phyloP scores from a whole-genome alignment of 2,113 vertebrate species.

The Channa argus region DNA sequence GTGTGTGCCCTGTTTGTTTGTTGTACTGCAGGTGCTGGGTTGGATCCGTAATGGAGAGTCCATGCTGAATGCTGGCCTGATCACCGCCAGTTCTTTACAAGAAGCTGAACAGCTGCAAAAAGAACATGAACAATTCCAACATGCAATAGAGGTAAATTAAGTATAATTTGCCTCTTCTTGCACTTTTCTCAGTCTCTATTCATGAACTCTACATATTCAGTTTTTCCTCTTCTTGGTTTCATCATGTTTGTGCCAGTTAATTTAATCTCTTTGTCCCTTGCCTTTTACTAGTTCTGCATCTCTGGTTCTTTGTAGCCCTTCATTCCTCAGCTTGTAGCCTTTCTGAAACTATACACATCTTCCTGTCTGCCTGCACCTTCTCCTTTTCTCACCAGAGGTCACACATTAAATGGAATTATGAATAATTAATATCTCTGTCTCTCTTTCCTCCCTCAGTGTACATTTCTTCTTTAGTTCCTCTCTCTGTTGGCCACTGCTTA shows the following conservation, averaged over 20 bases:
- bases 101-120: slow-evolving; percentile 98
- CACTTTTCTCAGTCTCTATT: no score
- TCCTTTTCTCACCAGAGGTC: slow-evolving; percentile 24
- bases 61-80: slow-evolving; percentile 97
- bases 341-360: slow-evolving; percentile 24
- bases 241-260: not conserved
- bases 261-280: not conserved
- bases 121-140: slow-evolving; percentile 98
- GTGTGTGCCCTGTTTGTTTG: not conserved
- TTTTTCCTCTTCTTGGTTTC: not conserved
- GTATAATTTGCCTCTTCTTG: no score
- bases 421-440: slow-evolving; percentile 28
- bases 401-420: slow-evolving; percentile 62
- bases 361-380: not conserved
- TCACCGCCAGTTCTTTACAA: slow-evolving; percentile 97
- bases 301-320: not conserved
- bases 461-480: slow-evolving; percentile 28
- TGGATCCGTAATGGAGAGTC: slow-evolving; percentile 99
- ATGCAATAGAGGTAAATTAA: slow-evolving; percentile 94
- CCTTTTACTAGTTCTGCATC: not conserved
- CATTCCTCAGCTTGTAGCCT: slow-evolving; percentile 33
- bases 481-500: slow-evolving; percentile 32
- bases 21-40: slow-evolving; percentile 89
- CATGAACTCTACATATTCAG: no score
- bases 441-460: slow-evolving; percentile 30